Evolutionary conservation across 2,888 invertebrate genomes (phyloP).

Genomic region (Cryptocephalus primarius): DNA sequence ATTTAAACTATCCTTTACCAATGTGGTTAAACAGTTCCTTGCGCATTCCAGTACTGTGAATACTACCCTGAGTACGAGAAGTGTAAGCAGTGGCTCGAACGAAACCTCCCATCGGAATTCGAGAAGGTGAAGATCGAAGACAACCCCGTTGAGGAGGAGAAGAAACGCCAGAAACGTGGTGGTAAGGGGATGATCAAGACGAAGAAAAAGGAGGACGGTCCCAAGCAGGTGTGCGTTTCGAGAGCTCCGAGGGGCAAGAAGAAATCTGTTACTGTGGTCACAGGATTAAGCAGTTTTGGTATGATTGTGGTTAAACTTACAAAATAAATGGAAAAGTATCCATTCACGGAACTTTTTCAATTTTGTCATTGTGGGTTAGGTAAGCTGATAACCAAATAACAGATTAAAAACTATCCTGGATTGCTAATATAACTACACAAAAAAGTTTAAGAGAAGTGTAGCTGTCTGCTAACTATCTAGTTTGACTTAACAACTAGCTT

Average conservation of each 20-base stretch:
- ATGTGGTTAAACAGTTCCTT: background rate
- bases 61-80: slow-evolving; percentile 96
- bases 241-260: slow-evolving; percentile 94
- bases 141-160: slow-evolving; percentile 67
- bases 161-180: slow-evolving; percentile 92
- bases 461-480: too few species aligned
- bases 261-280: slow-evolving; percentile 96
- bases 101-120: slow-evolving; percentile 86
- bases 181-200: slow-evolving; percentile 93
- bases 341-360: too few species aligned
- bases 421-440: too few species aligned
- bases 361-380: too few species aligned
- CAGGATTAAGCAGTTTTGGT: slow-evolving; percentile 92
- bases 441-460: too few species aligned
- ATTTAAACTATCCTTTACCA: background rate
- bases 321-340: too few species aligned
- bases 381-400: too few species aligned
- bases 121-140: slow-evolving; percentile 72
- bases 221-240: slow-evolving; percentile 74
- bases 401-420: too few species aligned
- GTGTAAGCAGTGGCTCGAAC: slow-evolving; percentile 94
- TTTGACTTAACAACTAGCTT: background rate
- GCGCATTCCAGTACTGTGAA: slow-evolving; percentile 75
- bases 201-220: slow-evolving; percentile 87
- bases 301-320: slow-evolving; percentile 12